A percentile compares a stretch with the other conserved stretches of the same genome.
phyloP scores from a whole-genome alignment of 1,140 invertebrate genomes.

The Lycorma delicatula region DNA sequence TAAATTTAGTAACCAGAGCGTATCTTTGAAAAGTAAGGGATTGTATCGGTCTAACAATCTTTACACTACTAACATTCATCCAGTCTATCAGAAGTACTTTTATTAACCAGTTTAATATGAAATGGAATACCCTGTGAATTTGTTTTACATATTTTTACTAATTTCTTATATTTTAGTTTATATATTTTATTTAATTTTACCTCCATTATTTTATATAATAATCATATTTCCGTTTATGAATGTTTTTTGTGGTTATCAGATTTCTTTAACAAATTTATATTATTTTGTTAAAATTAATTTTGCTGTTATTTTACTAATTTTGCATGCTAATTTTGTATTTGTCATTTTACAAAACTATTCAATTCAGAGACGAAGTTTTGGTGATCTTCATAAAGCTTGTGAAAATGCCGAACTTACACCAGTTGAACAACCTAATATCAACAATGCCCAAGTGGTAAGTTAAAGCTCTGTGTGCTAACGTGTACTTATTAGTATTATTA shows the following conservation, averaged over 20 bases:
- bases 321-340: slow-evolving; percentile 12
- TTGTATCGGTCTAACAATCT: too few species aligned
- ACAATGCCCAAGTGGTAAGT: slow-evolving; percentile 1
- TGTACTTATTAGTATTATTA: too few species aligned
- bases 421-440: neutral
- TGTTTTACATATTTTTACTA: neutral
- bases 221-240: neutral
- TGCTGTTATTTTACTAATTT: slow-evolving; percentile 4
- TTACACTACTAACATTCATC: too few species aligned
- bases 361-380: slow-evolving; percentile 25
- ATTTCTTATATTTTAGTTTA: neutral
- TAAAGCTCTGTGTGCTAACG: too few species aligned
- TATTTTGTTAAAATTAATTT: neutral
- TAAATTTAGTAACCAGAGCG: too few species aligned
- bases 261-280: too few species aligned
- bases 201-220: neutral
- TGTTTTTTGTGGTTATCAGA: too few species aligned
- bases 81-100: too few species aligned
- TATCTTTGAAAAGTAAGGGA: too few species aligned
- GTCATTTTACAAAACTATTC: slow-evolving; percentile 8
- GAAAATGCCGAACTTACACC: slow-evolving; percentile 17
- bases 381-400: slow-evolving; percentile 26
- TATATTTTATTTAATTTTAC: neutral
- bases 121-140: too few species aligned
- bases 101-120: too few species aligned